Percentiles rank a stretch among this genome's conserved stretches.
Evolutionary conservation across 2,797 vertebrate species (phyloP).

Genomic region (Gorsachius magnificus): DNA sequence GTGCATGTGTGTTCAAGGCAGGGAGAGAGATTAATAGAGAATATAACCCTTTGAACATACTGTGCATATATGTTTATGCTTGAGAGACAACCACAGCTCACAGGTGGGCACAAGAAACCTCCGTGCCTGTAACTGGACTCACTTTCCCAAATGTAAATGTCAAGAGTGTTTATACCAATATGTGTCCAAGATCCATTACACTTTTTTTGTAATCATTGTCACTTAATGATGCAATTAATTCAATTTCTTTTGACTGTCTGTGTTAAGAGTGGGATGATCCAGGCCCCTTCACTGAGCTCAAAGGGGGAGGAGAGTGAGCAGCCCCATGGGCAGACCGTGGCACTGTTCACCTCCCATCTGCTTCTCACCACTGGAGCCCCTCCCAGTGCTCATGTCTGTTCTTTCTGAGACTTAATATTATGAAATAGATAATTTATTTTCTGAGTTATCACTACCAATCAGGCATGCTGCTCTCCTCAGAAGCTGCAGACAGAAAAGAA

Average conservation of each 20-base stretch:
- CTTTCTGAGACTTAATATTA: background rate
- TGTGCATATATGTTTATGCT: background rate
- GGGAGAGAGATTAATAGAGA: background rate
- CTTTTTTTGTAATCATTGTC: background rate
- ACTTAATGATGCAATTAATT: background rate
- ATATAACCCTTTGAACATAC: background rate
- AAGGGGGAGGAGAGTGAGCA: background rate
- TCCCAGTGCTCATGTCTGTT: background rate
- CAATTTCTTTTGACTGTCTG: background rate
- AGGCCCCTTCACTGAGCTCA: background rate
- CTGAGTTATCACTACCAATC: background rate
- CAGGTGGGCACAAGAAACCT: background rate
- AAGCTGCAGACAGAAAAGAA: background rate
- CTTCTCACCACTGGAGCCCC: background rate
- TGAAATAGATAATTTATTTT: background rate
- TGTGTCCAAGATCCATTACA: background rate
- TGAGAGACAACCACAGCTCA: background rate
- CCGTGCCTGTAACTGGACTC: background rate
- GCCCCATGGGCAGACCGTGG: accelerated
- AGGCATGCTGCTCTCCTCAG: background rate
- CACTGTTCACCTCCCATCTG: background rate
- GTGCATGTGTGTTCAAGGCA: background rate
- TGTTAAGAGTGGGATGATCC: background rate
- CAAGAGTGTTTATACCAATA: background rate
- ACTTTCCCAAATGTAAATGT: background rate